phyloP scores from a whole-genome alignment of 2,113 vertebrate species.

The Myotis davidii region DNA sequence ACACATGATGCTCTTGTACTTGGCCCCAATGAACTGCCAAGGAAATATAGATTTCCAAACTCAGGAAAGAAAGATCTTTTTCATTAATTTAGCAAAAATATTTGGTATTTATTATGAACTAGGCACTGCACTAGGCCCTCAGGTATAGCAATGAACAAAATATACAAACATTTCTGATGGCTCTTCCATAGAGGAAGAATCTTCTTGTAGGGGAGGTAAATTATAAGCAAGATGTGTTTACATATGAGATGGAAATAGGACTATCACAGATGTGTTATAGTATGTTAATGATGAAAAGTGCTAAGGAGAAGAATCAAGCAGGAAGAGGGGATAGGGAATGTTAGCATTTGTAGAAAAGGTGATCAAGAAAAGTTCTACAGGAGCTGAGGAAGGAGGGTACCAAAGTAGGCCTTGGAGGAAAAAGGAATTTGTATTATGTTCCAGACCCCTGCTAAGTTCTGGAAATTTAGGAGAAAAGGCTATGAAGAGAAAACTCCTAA shows the following conservation, averaged over 20 bases:
- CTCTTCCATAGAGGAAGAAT: too few species aligned
- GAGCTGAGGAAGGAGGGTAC: background rate
- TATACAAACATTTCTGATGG: background rate
- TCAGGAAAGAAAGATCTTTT: background rate
- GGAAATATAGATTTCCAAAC: background rate
- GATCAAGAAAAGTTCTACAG: background rate
- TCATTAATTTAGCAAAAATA: background rate
- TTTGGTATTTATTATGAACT: background rate
- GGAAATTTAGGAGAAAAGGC: background rate
- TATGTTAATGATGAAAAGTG: background rate
- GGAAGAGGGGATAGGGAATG: background rate
- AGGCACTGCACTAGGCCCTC: background rate
- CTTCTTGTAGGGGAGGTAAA: background rate
- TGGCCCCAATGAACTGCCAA: background rate
- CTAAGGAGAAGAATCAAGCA: background rate
- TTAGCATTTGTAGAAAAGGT: background rate
- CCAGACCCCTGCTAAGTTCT: background rate
- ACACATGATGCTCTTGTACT: background rate
- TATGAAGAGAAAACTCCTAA: background rate
- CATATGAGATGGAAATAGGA: background rate
- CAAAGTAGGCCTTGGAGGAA: accelerated
- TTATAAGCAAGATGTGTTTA: background rate
- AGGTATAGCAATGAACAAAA: background rate
- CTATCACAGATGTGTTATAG: too few species aligned
- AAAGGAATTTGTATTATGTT: background rate